Evolutionary conservation across 1,140 invertebrate genomes (phyloP).

Genomic region (Formica exsecta): DNA sequence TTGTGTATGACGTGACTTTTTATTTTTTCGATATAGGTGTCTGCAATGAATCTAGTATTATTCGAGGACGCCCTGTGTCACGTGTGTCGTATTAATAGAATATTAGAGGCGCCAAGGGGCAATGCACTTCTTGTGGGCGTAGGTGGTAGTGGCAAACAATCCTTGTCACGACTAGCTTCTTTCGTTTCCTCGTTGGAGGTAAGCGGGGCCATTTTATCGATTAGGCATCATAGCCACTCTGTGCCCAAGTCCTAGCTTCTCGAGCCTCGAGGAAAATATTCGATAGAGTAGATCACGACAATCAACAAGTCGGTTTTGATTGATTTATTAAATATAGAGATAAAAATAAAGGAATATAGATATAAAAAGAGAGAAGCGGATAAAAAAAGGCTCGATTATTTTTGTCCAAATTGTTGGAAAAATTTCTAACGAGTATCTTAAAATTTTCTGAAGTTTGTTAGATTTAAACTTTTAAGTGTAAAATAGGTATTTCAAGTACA

Average conservation of each 20-base stretch:
- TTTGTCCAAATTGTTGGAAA: neutral
- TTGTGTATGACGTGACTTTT: neutral
- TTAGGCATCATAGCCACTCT: neutral
- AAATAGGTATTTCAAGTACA: slow-evolving; percentile 91
- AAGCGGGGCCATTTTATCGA: neutral
- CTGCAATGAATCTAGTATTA: slow-evolving; percentile 97
- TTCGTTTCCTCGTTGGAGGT: slow-evolving; percentile 96
- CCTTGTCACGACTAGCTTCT: slow-evolving; percentile 93
- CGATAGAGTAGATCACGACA: neutral
- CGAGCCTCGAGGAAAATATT: slow-evolving; percentile 12
- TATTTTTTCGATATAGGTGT: slow-evolving; percentile 88
- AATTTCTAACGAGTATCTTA: neutral
- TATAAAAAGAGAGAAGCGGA: neutral
- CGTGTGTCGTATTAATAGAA: slow-evolving; percentile 96
- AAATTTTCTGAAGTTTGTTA: neutral
- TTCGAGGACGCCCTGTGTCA: slow-evolving; percentile 98
- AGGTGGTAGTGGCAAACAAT: slow-evolving; percentile 98
- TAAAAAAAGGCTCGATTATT: neutral
- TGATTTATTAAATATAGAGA: neutral
- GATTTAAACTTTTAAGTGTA: neutral
- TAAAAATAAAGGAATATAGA: slow-evolving; percentile 4
- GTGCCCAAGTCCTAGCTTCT: neutral
- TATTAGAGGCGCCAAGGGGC: slow-evolving; percentile 95
- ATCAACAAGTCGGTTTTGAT: neutral
- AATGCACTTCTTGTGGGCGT: slow-evolving; percentile 97